Evolutionary conservation across 2,888 invertebrate genomes (phyloP), one percentile per base, ranked within the genome.

Genomic region (Trilocha varians): DNA sequence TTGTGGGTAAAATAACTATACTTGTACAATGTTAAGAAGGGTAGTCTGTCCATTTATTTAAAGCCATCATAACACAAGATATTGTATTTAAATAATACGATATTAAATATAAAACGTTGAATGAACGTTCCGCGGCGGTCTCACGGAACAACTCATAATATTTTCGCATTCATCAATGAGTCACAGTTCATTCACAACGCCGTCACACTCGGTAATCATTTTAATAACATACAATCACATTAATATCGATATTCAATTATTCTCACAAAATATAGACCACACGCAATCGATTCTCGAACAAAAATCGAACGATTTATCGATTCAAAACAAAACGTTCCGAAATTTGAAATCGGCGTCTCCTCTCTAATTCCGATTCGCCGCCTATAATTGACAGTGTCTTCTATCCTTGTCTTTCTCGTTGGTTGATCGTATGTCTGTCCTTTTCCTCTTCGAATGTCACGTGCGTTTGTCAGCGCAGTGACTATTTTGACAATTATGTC

Each of bases 401-500:
- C 48, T 55, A 47, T 80, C 74, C 51, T 62, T 35, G 46, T 74
- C 58, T 34, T 34, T 36, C 66, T 45, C 44, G 5, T 11, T 6
- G 4, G n/a, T 13, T 32, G 43, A 17, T 17, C 38, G 46, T 70
- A 55, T 48, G 11, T 48, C 47, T 42, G 51, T 82, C 78, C 66
- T 69, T 53, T 36, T 74, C 68, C 46, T 41, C 42, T 54, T 62
- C 57, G 59, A 61, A 61, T 82, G 82, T 84, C 85, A 85, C 85
- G 85, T 85, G 82, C 82, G 75, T 57, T 59, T 74, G 76, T 80
- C 82, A 80, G 72, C 70, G 77, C 64, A 70, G 71, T 78, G 77
- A 79, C 79, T 82, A 84, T 84, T 85, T 84, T 76, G 85, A 84
- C 85, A 84, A 85, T 85, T 85, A 85, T 85, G 85, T 85, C 85